A percentile compares a stretch with the other conserved stretches of the same genome.
Conservation (phyloP, 1,140 invertebrate species). For the Rhopalosiphum maidis region DNA sequence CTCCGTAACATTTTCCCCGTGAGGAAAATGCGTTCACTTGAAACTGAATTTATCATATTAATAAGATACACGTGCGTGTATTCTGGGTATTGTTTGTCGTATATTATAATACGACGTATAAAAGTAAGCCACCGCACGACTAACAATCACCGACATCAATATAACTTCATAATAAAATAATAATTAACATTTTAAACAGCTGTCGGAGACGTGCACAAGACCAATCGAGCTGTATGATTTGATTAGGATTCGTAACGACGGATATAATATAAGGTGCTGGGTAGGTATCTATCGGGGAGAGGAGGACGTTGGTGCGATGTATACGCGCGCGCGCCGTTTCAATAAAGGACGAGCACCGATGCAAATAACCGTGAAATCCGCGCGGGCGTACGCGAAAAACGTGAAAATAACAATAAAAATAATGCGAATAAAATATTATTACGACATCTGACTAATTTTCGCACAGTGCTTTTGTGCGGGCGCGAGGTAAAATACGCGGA, state of each 20-base stretch:
- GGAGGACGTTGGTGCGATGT: background rate
- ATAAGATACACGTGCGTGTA: too few relatives aligned
- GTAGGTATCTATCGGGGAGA: background rate
- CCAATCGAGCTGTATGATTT: conserved; percentile 36
- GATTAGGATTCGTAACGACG: background rate
- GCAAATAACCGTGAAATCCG: conserved; percentile 45
- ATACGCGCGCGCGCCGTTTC: background rate
- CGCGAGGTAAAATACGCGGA: conserved; percentile 24
- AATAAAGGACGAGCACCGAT: background rate
- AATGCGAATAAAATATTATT: conserved; percentile 27
- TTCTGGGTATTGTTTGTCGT: background rate
- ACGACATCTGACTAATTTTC: conserved; percentile 47
- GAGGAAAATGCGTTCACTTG: too few relatives aligned
- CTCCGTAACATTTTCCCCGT: too few relatives aligned
- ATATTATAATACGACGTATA: background rate
- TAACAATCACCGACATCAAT: background rate
- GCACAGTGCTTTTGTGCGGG: conserved; percentile 28
- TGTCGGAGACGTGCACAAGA: background rate
- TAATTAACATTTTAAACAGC: conserved; percentile 18
- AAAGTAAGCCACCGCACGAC: background rate
- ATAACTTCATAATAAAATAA: background rate
- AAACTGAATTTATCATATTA: too few relatives aligned
- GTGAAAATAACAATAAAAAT: conserved; percentile 48
- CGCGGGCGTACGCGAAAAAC: background rate
- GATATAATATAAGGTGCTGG: background rate